A percentile compares a stretch with the other conserved stretches of the same genome.
Evolutionary conservation across 2,797 vertebrate species (phyloP).

Genomic region (Rhinatrema bivittatum): DNA sequence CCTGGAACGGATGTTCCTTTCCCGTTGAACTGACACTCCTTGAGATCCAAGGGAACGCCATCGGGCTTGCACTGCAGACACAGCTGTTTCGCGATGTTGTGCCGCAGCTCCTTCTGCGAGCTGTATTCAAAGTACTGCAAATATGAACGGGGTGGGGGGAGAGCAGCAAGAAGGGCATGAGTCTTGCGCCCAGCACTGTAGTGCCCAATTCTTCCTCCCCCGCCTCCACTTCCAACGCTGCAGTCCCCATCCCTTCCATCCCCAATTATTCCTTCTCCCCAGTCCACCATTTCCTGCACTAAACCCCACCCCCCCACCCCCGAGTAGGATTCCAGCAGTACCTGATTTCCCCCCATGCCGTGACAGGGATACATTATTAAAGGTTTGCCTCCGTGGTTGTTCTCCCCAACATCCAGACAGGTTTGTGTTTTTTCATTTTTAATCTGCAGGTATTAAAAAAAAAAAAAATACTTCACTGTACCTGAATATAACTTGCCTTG

Average conservation of each 20-base stretch:
- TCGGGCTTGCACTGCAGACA: conserved; percentile 64
- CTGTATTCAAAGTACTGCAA: conserved; percentile 89
- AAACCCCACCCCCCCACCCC: too few relatives aligned
- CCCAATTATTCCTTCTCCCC: too few relatives aligned
- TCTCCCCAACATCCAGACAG: conserved; percentile 85
- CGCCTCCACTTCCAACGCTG: too few relatives aligned
- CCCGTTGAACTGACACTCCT: conserved; percentile 69
- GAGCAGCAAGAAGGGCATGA: background rate
- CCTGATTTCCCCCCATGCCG: conserved; percentile 96
- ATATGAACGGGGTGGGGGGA: background rate
- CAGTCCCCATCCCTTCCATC: too few relatives aligned
- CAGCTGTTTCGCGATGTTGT: conserved; percentile 86
- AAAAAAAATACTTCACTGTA: background rate
- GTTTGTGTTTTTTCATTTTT: conserved; percentile 66
- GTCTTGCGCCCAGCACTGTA: too few relatives aligned
- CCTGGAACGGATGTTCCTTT: conserved; percentile 58
- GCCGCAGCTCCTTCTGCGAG: conserved; percentile 77
- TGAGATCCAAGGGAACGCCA: conserved; percentile 42
- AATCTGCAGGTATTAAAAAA: conserved; percentile 56
- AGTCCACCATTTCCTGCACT: too few relatives aligned
- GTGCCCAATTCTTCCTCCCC: too few relatives aligned
- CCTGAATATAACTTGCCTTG: too few relatives aligned
- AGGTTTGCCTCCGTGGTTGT: conserved; percentile 72
- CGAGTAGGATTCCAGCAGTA: conserved; percentile 26
- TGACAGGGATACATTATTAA: conserved; percentile 90